Percentiles rank a stretch among this genome's conserved stretches.
These are phyloP conservation scores for Heliangelus exortis DNA, from an alignment of 2,797 vertebrate genomes.

Conservation along the genomic window DNA sequence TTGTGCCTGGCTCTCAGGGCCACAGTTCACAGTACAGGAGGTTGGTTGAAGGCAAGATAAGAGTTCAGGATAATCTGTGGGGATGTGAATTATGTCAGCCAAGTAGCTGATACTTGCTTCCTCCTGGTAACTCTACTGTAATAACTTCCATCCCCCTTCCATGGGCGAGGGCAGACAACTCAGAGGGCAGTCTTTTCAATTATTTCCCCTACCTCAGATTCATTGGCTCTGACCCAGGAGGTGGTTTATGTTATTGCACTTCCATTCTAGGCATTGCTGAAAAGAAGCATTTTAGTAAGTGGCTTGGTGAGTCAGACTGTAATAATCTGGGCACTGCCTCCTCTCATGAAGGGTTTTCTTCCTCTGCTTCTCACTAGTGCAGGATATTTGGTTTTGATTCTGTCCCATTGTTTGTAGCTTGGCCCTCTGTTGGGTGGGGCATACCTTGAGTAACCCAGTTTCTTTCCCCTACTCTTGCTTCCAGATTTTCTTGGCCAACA, in stretches of 20 bases:
- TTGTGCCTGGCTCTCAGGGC: background rate
- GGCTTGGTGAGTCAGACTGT: background rate
- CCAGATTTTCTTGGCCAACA: background rate
- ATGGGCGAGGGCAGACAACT: background rate
- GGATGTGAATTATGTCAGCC: background rate
- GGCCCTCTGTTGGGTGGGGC: background rate
- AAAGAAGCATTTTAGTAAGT: background rate
- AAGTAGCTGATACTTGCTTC: background rate
- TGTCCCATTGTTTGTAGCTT: background rate
- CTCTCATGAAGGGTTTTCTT: background rate
- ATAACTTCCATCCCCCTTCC: background rate
- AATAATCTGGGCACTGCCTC: background rate
- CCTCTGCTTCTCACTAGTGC: background rate
- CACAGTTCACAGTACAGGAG: background rate
- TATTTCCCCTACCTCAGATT: background rate
- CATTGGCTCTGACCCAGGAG: background rate
- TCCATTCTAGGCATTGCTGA: background rate
- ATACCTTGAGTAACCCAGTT: background rate
- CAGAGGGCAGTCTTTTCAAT: background rate
- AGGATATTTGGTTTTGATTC: background rate
- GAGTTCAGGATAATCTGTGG: background rate
- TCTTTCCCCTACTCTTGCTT: background rate
- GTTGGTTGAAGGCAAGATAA: background rate
- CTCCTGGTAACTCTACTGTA: background rate
- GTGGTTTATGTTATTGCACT: background rate